Evolutionary conservation across 2,797 vertebrate species (phyloP), one percentile per base, ranked within the genome.

Genomic region (Myripristis murdjan): DNA sequence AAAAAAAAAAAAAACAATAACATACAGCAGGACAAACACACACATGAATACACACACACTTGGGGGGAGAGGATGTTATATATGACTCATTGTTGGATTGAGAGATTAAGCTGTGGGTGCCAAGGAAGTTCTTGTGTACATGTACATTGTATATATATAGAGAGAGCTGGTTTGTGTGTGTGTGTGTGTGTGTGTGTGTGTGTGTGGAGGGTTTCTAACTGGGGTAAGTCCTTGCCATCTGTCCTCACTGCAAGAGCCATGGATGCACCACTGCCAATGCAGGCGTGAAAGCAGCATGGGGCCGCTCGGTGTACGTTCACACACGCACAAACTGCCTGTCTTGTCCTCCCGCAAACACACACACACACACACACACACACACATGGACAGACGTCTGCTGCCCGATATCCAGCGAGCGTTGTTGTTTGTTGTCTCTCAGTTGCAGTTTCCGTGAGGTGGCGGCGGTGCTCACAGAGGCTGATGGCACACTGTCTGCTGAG

Each of bases 151-250:
- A 28, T 28, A 28, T 28, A 28, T 2, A 28, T 2, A 28, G 26
- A 28, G 26, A 28, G n/a, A n/a, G n/a, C n/a, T n/a, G n/a, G 59
- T 22, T 53, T 61, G 66, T 66, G 56, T 75, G 73, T 81, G 72
- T 74, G 59, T 23, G 56, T 61, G 66, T 66, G 56, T 75, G 73
- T 81, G 72, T 74, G 59, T 23, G 56, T 52, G 37, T 74, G 57
- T 6, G 37, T 44, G 51, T 54, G 48, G 64, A 76, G 66, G 70
- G 71, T 79, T 77, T 84, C 81, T 83, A 86, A 15, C 73, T 79
- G 64, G 89, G 91, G 91, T 81, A 93, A 91, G 68, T 89, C 90
- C 93, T 87, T 43, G 66, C 93, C 94, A 93, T 93, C 94, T 95
- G 93, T 89, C 79, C 81, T 48, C 76, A 28, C 91, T 73, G 89